phyloP scores from a whole-genome alignment of 2,113 vertebrate species.

The Symphodus melops region DNA sequence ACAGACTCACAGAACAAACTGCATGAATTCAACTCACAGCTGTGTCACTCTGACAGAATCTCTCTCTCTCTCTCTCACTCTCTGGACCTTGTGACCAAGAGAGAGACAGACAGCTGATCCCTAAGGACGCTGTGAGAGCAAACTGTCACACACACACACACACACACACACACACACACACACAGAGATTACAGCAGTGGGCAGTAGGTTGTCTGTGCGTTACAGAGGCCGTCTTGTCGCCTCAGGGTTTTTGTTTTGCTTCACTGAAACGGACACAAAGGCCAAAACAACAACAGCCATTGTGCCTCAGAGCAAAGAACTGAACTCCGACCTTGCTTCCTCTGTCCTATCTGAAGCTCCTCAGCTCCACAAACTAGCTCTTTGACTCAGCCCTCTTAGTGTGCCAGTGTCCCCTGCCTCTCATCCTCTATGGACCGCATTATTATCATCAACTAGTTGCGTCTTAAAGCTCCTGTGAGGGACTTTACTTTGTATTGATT shows the following conservation, averaged over 20 bases:
- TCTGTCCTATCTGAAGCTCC: no score
- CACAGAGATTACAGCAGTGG: conserved; percentile 13
- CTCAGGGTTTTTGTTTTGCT: conserved; percentile 22
- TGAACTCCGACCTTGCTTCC: no score
- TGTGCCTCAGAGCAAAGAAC: no score
- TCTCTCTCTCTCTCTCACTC: conserved; percentile 20
- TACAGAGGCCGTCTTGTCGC: conserved; percentile 48
- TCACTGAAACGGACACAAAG: conserved; percentile 2
- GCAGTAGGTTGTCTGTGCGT: conserved; percentile 37
- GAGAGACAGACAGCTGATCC: conserved; percentile 60
- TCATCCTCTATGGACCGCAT: no score
- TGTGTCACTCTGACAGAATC: conserved; percentile 25
- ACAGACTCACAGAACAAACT: background rate
- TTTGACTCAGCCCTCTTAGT: no score
- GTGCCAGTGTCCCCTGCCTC: no score
- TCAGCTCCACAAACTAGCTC: no score
- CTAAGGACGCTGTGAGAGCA: conserved; percentile 33
- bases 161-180: conserved; percentile 7
- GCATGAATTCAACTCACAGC: conserved; percentile 25
- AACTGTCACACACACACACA: background rate
- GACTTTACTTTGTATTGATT: no score
- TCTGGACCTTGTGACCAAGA: conserved; percentile 52
- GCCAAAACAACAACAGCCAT: no score
- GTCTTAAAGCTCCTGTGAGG: no score
- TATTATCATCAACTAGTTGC: no score